phyloP scores from a whole-genome alignment of 2,888 invertebrate species.

The Aethes cnicana region DNA sequence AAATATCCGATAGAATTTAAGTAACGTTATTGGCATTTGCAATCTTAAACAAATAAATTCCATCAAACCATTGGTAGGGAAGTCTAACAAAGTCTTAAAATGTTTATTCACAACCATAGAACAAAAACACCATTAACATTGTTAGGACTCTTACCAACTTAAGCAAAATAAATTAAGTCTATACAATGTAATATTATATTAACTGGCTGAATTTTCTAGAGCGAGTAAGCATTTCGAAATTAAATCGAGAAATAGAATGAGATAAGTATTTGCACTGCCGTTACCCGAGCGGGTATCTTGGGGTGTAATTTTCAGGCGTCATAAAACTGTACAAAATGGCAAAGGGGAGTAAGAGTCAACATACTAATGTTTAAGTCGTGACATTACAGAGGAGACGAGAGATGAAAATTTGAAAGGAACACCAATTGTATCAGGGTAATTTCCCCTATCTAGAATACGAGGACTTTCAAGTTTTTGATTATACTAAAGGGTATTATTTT shows the following conservation, averaged over 20 bases:
- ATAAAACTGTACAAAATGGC: slow-evolving; percentile 20
- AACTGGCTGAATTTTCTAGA: too few species aligned
- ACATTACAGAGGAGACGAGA: slow-evolving; percentile 6
- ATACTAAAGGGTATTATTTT: too few species aligned
- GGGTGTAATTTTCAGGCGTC: slow-evolving; percentile 16
- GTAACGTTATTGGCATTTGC: too few species aligned
- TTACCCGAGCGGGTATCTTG: slow-evolving; percentile 8
- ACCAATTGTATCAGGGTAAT: slow-evolving; percentile 10
- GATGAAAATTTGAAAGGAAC: slow-evolving; percentile 16
- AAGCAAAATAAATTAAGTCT: neutral
- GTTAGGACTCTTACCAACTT: neutral
- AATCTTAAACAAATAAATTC: too few species aligned
- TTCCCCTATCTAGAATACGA: neutral
- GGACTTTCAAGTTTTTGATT: neutral
- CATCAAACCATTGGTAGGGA: too few species aligned
- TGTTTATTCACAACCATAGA: too few species aligned
- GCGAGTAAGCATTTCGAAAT: slow-evolving; percentile 4
- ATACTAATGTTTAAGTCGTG: slow-evolving; percentile 19
- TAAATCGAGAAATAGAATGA: too few species aligned
- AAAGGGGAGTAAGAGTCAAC: slow-evolving; percentile 5
- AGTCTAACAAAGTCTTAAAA: too few species aligned
- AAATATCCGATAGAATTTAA: too few species aligned
- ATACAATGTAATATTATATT: too few species aligned
- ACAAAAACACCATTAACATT: too few species aligned
- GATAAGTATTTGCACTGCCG: slow-evolving; percentile 10